These are phyloP conservation scores for Columba guinea DNA, from an alignment of 2,797 vertebrate species.

Conservation along the genomic window DNA sequence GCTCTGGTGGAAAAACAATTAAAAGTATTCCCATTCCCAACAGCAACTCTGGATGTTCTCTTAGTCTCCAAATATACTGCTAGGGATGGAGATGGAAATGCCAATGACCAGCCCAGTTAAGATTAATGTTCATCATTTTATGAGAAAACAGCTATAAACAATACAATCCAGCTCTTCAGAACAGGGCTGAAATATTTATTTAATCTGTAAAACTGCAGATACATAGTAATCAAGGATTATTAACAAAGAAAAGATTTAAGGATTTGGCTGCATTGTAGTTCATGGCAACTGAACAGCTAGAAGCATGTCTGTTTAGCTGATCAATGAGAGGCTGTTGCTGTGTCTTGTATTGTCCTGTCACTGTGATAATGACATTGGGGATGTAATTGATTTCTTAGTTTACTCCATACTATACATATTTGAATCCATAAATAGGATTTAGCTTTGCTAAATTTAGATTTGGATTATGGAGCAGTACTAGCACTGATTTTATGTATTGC, in stretches of 20 bases:
- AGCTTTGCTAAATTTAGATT: not conserved
- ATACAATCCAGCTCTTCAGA: not conserved
- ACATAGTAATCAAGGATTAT: not conserved
- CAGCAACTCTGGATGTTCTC: not conserved
- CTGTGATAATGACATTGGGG: not conserved
- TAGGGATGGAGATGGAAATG: not conserved
- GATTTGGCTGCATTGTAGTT: not conserved
- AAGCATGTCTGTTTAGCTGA: constrained; percentile 11
- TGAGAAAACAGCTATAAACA: not conserved
- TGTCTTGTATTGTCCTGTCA: not conserved
- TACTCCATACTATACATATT: not conserved
- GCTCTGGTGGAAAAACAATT: constrained; percentile 42
- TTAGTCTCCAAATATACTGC: constrained; percentile 11
- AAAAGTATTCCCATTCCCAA: constrained; percentile 21
- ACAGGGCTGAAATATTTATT: constrained; percentile 8
- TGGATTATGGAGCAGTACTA: not conserved
- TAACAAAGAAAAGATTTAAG: constrained; percentile 28
- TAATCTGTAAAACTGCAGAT: not conserved
- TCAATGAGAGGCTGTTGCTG: not conserved
- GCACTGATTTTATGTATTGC: not conserved
- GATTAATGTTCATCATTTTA: constrained; percentile 33
- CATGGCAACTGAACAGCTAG: not conserved
- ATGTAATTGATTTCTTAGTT: not conserved
- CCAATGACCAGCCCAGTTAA: not conserved
- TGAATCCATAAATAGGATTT: constrained; percentile 31